A percentile compares a stretch with the other conserved stretches of the same genome.
These are phyloP conservation scores for Eulithis testata DNA, from an alignment of 2,888 invertebrate species.

Conservation along the genomic window DNA sequence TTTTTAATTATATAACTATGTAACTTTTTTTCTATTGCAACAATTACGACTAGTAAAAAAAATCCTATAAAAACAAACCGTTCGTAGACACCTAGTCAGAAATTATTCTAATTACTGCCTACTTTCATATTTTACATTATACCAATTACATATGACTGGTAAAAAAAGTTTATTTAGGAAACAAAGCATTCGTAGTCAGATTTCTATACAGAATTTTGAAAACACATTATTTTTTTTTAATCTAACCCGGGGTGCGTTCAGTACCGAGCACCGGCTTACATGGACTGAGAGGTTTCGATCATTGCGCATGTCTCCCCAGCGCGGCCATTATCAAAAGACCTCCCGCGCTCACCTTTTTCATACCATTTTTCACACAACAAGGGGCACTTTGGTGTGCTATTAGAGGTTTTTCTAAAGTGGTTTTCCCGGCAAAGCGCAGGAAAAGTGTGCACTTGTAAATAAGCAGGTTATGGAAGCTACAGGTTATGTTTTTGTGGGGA, in stretches of 20 bases:
- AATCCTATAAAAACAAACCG: too few species aligned
- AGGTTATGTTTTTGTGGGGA: conserved; percentile 57
- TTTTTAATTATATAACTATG: too few species aligned
- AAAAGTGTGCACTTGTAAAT: conserved; percentile 43
- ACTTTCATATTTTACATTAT: too few species aligned
- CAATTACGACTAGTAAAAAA: too few species aligned
- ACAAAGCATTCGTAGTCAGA: background rate
- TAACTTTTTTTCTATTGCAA: too few species aligned
- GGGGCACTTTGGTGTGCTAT: conserved; percentile 29
- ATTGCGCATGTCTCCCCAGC: conserved; percentile 68
- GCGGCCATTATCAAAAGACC: conserved; percentile 52
- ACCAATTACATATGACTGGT: too few species aligned
- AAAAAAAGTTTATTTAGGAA: background rate
- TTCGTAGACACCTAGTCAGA: too few species aligned
- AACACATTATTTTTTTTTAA: conserved; percentile 10
- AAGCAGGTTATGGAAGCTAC: conserved; percentile 63
- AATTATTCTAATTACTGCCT: too few species aligned
- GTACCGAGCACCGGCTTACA: conserved; percentile 51
- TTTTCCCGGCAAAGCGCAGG: conserved; percentile 48
- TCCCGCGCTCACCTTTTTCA: conserved; percentile 44
- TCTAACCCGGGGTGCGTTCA: conserved; percentile 52
- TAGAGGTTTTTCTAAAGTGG: conserved; percentile 51
- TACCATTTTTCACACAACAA: conserved; percentile 17
- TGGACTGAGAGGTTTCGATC: conserved; percentile 55
- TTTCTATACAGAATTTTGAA: background rate